phyloP scores from a whole-genome alignment of 2,888 invertebrate genomes.

The Chalcis sispes region DNA sequence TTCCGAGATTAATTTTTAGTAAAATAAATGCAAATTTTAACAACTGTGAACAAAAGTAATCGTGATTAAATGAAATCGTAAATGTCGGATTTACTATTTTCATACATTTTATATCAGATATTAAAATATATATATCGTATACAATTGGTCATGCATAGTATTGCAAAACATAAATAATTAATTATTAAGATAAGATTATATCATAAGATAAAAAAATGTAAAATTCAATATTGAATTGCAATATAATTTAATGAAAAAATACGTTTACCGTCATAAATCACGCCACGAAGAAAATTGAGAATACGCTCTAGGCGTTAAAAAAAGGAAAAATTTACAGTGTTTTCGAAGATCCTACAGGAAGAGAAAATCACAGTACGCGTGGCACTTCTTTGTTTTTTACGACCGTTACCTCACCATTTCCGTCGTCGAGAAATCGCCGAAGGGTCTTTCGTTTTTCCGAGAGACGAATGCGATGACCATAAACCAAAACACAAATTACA shows the following conservation, averaged over 20 bases:
- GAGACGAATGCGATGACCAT: constrained; percentile 59
- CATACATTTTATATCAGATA: background rate
- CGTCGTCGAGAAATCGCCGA: constrained; percentile 53
- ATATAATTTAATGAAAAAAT: background rate
- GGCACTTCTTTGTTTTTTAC: constrained; percentile 54
- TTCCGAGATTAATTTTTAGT: background rate
- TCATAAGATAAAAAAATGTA: too few relatives aligned
- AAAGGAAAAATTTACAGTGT: constrained; percentile 9
- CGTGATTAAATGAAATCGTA: background rate
- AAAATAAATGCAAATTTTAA: background rate
- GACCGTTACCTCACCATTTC: constrained; percentile 46
- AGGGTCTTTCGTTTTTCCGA: constrained; percentile 59
- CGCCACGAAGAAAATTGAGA: background rate
- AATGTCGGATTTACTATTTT: background rate
- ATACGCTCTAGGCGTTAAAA: constrained; percentile 16
- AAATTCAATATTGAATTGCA: too few relatives aligned
- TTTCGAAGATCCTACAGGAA: background rate
- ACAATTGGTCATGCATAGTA: too few relatives aligned
- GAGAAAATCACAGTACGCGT: constrained; percentile 39
- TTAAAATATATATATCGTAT: background rate
- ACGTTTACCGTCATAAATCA: background rate
- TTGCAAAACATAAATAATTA: too few relatives aligned
- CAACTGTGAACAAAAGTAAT: background rate
- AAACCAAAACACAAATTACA: constrained; percentile 62
- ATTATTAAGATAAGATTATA: background rate